These are phyloP conservation scores for Eustalomyia histrio DNA, from an alignment of 2,888 invertebrate genomes.

Conservation along the genomic window DNA sequence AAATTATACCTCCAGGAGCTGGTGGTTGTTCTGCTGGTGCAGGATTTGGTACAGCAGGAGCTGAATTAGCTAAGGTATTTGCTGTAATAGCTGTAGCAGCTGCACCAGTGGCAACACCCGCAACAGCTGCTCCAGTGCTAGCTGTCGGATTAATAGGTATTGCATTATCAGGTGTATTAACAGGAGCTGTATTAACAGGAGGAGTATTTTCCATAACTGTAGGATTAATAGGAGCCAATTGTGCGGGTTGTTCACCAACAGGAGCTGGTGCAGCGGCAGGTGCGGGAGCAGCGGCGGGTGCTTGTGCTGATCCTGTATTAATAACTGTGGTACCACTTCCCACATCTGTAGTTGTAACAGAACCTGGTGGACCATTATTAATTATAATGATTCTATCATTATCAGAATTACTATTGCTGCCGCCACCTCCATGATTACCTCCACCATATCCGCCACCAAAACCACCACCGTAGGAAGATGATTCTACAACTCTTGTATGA, in stretches of 20 bases:
- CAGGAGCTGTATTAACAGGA: constrained; percentile 18
- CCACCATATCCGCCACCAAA: constrained; percentile 67
- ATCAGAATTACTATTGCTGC: constrained; percentile 55
- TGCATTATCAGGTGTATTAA: constrained; percentile 11
- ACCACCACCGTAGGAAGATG: constrained; percentile 64
- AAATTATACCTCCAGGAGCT: constrained; percentile 73
- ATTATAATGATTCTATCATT: constrained; percentile 78
- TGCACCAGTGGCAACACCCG: background rate
- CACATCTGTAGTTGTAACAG: constrained; percentile 73
- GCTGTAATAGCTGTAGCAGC: constrained; percentile 29
- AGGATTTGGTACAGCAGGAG: constrained; percentile 52
- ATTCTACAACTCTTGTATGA: constrained; percentile 71
- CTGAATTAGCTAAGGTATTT: constrained; percentile 35
- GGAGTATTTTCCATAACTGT: constrained; percentile 4
- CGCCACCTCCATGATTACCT: constrained; percentile 66
- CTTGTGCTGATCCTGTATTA: constrained; percentile 66
- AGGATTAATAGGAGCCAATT: constrained; percentile 35
- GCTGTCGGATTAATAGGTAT: constrained; percentile 33
- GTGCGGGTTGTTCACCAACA: constrained; percentile 26
- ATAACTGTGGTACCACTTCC: constrained; percentile 74
- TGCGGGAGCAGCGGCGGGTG: constrained; percentile 29
- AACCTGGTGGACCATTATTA: constrained; percentile 78
- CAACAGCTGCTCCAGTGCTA: constrained; percentile 12
- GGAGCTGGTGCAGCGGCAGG: constrained; percentile 1
- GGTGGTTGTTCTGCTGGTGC: constrained; percentile 60